Percentiles rank a stretch among this genome's conserved stretches.
phyloP scores from a whole-genome alignment of 2,888 invertebrate species.

The Lissonota sp. region DNA sequence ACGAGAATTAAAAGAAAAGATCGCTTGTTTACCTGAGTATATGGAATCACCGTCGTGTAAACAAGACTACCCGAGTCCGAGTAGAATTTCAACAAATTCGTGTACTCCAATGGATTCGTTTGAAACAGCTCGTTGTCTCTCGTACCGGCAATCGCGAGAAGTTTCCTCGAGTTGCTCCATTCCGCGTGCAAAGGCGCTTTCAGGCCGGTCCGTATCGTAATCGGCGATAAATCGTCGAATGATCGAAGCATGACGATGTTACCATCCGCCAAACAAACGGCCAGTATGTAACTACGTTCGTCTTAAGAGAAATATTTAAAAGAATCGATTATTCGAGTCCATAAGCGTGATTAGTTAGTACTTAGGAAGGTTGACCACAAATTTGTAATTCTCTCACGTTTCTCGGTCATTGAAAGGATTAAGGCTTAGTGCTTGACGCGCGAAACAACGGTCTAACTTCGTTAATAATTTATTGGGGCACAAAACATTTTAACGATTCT shows the following conservation, averaged over 20 bases:
- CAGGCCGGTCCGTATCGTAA: slow-evolving; percentile 92
- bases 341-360: background rate
- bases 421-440: background rate
- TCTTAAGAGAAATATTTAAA: slow-evolving; percentile 79
- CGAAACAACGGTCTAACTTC: background rate
- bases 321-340: slow-evolving; percentile 1
- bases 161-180: slow-evolving; percentile 97
- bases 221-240: slow-evolving; percentile 97
- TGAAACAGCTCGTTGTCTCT: slow-evolving; percentile 81
- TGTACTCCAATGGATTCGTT: slow-evolving; percentile 86
- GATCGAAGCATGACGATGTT: slow-evolving; percentile 94
- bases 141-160: slow-evolving; percentile 95
- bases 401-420: background rate
- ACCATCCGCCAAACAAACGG: slow-evolving; percentile 95
- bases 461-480: background rate
- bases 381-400: background rate
- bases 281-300: slow-evolving; percentile 90
- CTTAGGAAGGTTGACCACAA: background rate
- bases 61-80: slow-evolving; percentile 93
- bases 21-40: slow-evolving; percentile 86
- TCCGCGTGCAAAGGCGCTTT: slow-evolving; percentile 94
- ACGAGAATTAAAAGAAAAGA: no score
- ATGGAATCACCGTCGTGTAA: slow-evolving; percentile 92
- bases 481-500: slow-evolving; percentile 2
- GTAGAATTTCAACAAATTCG: slow-evolving; percentile 95